These are phyloP conservation scores for Anoura caudifer DNA, from an alignment of 2,113 vertebrate genomes.

Conservation along the genomic window DNA sequence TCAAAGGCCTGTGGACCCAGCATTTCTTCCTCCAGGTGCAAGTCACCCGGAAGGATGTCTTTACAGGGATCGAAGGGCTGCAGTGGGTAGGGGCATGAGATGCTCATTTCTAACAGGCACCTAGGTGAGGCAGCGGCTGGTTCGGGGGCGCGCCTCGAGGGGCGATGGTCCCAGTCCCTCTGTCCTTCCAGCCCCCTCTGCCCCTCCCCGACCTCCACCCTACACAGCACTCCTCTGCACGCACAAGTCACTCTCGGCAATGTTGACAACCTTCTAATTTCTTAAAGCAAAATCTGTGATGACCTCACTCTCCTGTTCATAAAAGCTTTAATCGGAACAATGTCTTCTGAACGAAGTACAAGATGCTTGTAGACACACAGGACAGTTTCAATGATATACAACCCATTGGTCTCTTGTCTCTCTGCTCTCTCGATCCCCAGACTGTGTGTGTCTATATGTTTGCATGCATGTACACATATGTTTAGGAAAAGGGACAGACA, in stretches of 20 bases:
- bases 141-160: fast-evolving
- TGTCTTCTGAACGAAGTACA: neutral
- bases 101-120: neutral
- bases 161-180: too few species aligned
- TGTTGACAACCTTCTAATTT: neutral
- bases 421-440: neutral
- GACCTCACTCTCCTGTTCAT: neutral
- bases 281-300: neutral
- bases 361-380: neutral
- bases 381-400: neutral
- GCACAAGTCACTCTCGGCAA: neutral
- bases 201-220: neutral
- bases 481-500: neutral
- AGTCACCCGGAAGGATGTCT: neutral
- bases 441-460: neutral
- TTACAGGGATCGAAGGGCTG: neutral
- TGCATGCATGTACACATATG: too few species aligned
- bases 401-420: neutral
- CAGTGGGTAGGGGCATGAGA: neutral
- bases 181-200: too few species aligned
- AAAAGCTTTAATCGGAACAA: neutral
- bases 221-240: too few species aligned
- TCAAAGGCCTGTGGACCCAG: neutral
- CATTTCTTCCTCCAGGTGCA: neutral
- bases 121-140: neutral